Evolutionary conservation across 2,113 vertebrate species (phyloP).

Genomic region (Xyliphius kryptos): DNA sequence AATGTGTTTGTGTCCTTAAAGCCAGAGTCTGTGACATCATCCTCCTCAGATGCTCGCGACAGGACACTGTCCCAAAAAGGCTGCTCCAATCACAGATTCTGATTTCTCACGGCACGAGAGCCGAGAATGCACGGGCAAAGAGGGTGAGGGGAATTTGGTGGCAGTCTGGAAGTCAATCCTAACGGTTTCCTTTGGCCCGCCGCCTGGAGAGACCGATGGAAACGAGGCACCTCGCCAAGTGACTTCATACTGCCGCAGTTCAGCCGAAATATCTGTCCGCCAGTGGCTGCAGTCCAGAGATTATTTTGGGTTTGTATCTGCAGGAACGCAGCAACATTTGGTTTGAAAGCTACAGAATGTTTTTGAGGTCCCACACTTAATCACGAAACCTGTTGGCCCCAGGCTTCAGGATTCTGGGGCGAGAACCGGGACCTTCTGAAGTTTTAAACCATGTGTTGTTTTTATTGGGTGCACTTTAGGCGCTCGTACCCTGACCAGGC

Average conservation of each 20-base stretch:
- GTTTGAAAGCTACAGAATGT: background rate
- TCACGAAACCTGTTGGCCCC: too few relatives aligned
- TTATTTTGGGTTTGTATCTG: slow-evolving; percentile 34
- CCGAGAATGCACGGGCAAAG: background rate
- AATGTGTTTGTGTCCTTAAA: too few relatives aligned
- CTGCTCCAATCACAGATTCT: too few relatives aligned
- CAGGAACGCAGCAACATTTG: slow-evolving; percentile 22
- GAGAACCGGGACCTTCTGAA: slow-evolving; percentile 46
- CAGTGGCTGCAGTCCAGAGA: slow-evolving; percentile 10
- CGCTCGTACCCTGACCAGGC: slow-evolving; percentile 8
- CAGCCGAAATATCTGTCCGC: slow-evolving; percentile 42
- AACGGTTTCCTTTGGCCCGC: slow-evolving; percentile 64
- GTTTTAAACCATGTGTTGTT: slow-evolving; percentile 65
- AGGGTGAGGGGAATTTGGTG: slow-evolving; percentile 35
- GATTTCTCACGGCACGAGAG: too few relatives aligned
- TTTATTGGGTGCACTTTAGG: slow-evolving; percentile 57
- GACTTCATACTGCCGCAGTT: slow-evolving; percentile 64
- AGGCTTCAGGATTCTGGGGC: background rate
- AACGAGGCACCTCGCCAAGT: slow-evolving; percentile 70
- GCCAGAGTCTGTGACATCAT: too few relatives aligned
- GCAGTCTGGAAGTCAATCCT: slow-evolving; percentile 47
- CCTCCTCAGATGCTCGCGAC: too few relatives aligned
- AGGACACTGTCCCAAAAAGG: too few relatives aligned
- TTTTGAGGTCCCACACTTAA: too few relatives aligned
- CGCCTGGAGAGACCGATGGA: slow-evolving; percentile 71